A percentile compares a stretch with the other conserved stretches of the same genome.
These are phyloP conservation scores for Bambusicola thoracicus DNA, from an alignment of 2,113 vertebrate genomes.

Conservation along the genomic window DNA sequence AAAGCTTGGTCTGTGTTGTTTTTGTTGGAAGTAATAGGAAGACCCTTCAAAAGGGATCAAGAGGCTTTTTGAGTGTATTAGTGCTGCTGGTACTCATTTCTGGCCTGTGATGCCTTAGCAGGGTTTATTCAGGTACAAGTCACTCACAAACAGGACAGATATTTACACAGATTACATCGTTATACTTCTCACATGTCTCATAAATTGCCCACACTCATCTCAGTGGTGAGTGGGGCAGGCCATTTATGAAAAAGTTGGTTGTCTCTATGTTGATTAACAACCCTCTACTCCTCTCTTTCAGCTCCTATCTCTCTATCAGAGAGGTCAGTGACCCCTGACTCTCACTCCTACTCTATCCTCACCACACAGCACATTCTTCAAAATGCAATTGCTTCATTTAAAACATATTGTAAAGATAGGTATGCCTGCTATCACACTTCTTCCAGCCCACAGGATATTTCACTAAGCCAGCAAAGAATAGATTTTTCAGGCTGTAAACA, in stretches of 20 bases:
- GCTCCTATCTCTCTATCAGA: background rate
- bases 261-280: background rate
- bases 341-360: background rate
- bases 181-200: background rate
- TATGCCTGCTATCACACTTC: background rate
- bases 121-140: background rate
- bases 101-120: background rate
- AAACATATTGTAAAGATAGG: background rate
- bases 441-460: background rate
- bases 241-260: background rate
- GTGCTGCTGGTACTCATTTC: background rate
- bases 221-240: background rate
- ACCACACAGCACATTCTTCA: background rate
- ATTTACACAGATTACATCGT: background rate
- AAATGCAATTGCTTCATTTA: background rate
- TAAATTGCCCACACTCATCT: background rate
- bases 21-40: background rate
- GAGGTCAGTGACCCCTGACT: background rate
- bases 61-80: background rate
- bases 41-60: background rate
- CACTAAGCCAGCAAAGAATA: background rate
- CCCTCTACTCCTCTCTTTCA: background rate
- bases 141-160: background rate
- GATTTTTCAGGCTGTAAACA: background rate
- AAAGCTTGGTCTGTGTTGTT: background rate